Conservation (phyloP, 2,888 invertebrate genomes). For the Cryptus viduatorius region DNA sequence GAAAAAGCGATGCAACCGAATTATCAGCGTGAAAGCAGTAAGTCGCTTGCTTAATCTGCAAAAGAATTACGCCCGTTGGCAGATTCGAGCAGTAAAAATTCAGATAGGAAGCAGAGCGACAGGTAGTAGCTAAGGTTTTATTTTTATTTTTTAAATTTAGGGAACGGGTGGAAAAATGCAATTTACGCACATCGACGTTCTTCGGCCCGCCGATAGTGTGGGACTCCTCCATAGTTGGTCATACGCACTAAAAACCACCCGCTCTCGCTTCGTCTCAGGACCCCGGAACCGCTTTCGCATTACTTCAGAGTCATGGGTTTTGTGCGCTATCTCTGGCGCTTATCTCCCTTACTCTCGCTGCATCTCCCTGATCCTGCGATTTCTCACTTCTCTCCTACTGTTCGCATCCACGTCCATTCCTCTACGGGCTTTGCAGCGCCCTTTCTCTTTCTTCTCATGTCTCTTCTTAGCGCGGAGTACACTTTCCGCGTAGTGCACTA, state of each 20-base stretch:
- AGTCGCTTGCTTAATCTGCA: too few relatives aligned
- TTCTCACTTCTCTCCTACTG: neutral
- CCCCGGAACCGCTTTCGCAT: conserved; percentile 27
- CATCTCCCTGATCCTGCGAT: neutral
- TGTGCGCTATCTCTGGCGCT: neutral
- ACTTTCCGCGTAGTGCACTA: conserved; percentile 17
- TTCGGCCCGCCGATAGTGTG: conserved; percentile 7
- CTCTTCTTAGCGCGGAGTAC: conserved; percentile 31
- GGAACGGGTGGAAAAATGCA: neutral
- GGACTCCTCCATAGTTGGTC: conserved; percentile 5
- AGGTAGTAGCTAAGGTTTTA: too few relatives aligned
- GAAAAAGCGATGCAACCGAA: too few relatives aligned
- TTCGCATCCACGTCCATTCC: neutral
- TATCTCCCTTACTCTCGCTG: neutral
- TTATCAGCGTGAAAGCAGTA: too few relatives aligned
- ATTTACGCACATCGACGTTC: neutral
- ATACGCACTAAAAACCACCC: conserved; percentile 25
- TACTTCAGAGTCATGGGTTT: conserved; percentile 26
- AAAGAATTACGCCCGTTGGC: too few relatives aligned
- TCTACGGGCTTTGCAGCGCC: neutral
- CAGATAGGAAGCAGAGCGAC: too few relatives aligned
- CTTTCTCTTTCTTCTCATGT: conserved; percentile 12
- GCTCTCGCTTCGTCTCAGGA: neutral
- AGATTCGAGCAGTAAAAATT: too few relatives aligned
- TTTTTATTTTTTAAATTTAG: neutral